Conservation (phyloP, 2,797 vertebrate genomes). For the Propithecus deckenii region DNA sequence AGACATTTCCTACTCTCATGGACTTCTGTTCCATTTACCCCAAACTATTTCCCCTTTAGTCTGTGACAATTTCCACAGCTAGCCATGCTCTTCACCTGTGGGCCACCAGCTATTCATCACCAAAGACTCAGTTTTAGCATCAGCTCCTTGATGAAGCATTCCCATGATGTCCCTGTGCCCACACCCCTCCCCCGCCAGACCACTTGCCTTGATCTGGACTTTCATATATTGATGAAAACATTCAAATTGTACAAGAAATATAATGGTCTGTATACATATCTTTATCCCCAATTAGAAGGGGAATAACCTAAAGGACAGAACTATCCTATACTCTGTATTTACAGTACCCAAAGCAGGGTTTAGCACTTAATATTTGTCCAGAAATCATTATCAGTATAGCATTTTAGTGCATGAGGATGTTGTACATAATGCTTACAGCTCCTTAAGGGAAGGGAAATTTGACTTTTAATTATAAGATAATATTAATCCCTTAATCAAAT, state of each 20-base stretch:
- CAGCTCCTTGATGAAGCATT: background rate
- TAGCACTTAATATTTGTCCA: background rate
- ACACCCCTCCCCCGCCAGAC: background rate
- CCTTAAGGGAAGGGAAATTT: background rate
- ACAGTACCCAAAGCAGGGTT: background rate
- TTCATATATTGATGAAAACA: background rate
- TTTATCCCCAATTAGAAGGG: background rate
- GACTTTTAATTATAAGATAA: slow-evolving; percentile 4
- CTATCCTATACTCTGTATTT: background rate
- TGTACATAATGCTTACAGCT: background rate
- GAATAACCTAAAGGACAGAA: background rate
- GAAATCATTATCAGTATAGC: background rate
- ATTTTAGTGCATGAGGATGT: background rate
- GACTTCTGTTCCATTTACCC: background rate
- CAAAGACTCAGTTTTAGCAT: background rate
- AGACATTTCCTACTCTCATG: background rate
- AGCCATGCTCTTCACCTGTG: background rate
- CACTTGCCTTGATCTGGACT: background rate
- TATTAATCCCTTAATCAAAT: slow-evolving; percentile 35
- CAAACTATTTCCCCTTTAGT: background rate
- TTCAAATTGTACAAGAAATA: background rate
- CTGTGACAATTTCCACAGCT: background rate
- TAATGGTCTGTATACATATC: too few species aligned
- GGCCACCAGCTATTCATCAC: background rate
- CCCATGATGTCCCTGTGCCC: background rate